A percentile compares a stretch with the other conserved stretches of the same genome.
These are phyloP conservation scores for Caranx ignobilis DNA, from an alignment of 2,113 vertebrate species.

Conservation along the genomic window DNA sequence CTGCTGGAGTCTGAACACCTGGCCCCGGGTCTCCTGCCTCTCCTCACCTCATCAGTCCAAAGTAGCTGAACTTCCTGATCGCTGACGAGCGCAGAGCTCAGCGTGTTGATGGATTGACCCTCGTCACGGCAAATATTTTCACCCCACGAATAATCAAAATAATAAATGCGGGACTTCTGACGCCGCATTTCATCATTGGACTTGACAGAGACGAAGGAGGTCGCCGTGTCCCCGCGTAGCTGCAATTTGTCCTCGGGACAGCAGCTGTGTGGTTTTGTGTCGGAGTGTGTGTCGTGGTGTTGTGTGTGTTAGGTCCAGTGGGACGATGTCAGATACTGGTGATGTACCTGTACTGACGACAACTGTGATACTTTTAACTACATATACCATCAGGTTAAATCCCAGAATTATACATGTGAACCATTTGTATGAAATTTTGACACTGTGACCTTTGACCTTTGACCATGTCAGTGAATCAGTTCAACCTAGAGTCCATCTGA, in stretches of 20 bases:
- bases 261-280: conserved; percentile 14
- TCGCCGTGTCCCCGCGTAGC: conserved; percentile 17
- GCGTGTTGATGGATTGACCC: conserved; percentile 46
- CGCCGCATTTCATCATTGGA: conserved; percentile 31
- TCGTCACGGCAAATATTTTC: conserved; percentile 37
- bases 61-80: conserved; percentile 3
- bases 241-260: conserved; percentile 39
- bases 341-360: too few relatives aligned
- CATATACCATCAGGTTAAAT: too few relatives aligned
- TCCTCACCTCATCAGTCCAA: conserved; percentile 26
- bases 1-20: conserved; percentile 1
- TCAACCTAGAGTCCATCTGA: too few relatives aligned
- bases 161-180: conserved; percentile 46
- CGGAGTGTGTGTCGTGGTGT: neutral
- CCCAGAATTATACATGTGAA: too few relatives aligned
- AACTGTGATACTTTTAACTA: too few relatives aligned
- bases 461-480: too few relatives aligned
- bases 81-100: conserved; percentile 28
- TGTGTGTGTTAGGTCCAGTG: neutral
- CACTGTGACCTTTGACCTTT: too few relatives aligned
- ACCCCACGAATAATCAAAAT: conserved; percentile 31
- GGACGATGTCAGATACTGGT: too few relatives aligned
- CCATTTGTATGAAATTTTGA: too few relatives aligned
- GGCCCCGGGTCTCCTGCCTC: conserved; percentile 14
- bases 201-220: conserved; percentile 54